Conservation (phyloP, 2,888 invertebrate genomes). For the Spicauda simplicius region DNA sequence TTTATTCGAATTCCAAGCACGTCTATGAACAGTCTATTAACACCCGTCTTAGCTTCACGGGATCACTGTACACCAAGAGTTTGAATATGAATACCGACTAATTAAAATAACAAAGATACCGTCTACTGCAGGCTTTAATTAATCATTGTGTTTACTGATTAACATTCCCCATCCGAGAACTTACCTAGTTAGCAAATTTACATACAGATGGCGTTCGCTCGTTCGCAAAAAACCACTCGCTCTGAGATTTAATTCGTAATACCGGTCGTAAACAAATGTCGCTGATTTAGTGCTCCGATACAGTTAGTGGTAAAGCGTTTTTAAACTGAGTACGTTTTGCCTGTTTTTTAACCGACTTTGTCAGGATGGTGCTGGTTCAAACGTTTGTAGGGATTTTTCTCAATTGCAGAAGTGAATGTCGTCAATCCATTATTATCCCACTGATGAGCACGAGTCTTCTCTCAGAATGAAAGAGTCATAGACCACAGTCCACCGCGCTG, state of each 20-base stretch:
- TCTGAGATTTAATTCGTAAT: conserved; percentile 35
- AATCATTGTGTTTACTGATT: conserved; percentile 78
- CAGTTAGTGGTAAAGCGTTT: conserved; percentile 29
- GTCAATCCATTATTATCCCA: too few relatives aligned
- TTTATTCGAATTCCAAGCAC: conserved; percentile 17
- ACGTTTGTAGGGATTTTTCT: too few relatives aligned
- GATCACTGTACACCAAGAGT: conserved; percentile 45
- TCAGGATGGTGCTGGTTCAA: too few relatives aligned
- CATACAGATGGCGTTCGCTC: conserved; percentile 62
- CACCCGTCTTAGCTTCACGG: conserved; percentile 7
- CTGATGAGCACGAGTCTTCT: too few relatives aligned
- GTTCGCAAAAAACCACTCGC: conserved; percentile 22
- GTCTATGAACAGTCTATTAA: conserved; percentile 33
- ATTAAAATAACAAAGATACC: conserved; percentile 80
- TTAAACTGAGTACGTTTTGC: conserved; percentile 23
- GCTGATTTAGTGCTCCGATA: conserved; percentile 34
- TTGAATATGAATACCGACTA: conserved; percentile 66
- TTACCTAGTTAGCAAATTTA: conserved; percentile 69
- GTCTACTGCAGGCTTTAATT: conserved; percentile 72
- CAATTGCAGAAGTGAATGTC: too few relatives aligned
- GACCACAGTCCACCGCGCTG: too few relatives aligned
- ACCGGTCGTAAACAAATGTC: conserved; percentile 36
- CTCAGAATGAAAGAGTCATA: too few relatives aligned
- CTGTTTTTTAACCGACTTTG: background rate
- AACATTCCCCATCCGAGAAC: conserved; percentile 68